Base-by-base conservation (phyloP, 2,888 invertebrate genomes). In the Phyllotreta cruciferae region DNA sequence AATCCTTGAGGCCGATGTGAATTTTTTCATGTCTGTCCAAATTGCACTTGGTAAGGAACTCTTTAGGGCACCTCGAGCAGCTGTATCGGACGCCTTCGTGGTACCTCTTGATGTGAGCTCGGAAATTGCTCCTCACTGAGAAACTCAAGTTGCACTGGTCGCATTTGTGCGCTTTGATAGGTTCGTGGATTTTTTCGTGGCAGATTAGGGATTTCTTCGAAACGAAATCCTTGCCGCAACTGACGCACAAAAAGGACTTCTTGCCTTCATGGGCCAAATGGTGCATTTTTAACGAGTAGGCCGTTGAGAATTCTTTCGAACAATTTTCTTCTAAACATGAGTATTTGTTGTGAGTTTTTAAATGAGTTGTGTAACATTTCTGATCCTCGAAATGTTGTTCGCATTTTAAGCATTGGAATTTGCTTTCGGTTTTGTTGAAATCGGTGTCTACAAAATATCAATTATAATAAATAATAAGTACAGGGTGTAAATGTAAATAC, bases 181-280 rank as follows among this genome's bases (percentile, higher is more conserved):
- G 68, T 2, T 69, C 62, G 58, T 77, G 77, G 11, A 72, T 77
- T 65, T 76, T 76, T 71, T 77, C 77, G 56, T 77, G 77, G 44
- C 74, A 74, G 7, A 68, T 73, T 62, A 77, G 66, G 7, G 75
- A 76, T 58, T 73, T 75, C 65, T 73, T 75, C n/a, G 74, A 75
- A 7, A 68, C 66, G 53, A 77, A 77, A 38, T 71, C 70, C 71
- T 77, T 68, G 77, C 77, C 77, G 66, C 77, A 77, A 34, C 74
- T 73, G 5, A 75, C 75, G 68, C 77, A 77, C 11, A 77, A 63
- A 66, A 71, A 77, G 6, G 72, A 71, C 34, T 71, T 66, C 52
- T 71, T 73, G 45, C 73, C 75, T 61, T 71, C 71, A 62, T 76
- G 76, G 60, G 67, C 70, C 63, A 71, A 66, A 65, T 73, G 63